phyloP scores from a whole-genome alignment of 2,113 vertebrate genomes.

The Guaruba guarouba region DNA sequence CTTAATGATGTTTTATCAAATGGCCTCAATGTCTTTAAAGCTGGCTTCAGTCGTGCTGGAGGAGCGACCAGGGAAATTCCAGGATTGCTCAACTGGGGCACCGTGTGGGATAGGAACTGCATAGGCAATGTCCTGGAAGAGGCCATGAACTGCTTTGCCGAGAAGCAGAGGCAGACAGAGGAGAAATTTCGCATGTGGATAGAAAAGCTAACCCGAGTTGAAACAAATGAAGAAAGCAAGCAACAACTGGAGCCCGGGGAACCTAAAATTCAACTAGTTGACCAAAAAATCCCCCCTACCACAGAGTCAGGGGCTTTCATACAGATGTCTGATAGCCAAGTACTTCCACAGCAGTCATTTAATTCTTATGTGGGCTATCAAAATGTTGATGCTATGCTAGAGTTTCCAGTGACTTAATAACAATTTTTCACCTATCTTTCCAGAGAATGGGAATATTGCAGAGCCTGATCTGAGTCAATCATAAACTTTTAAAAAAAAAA shows the following conservation, averaged over 20 bases:
- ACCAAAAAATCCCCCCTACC: slow-evolving; percentile 71
- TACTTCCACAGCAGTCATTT: slow-evolving; percentile 77
- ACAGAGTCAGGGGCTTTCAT: slow-evolving; percentile 77
- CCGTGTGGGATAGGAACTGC: slow-evolving; percentile 87
- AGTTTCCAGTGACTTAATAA: slow-evolving; percentile 75
- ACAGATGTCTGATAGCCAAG: slow-evolving; percentile 76
- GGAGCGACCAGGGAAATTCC: slow-evolving; percentile 84
- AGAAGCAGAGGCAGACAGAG: slow-evolving; percentile 88
- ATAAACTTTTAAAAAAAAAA: slow-evolving; percentile 68
- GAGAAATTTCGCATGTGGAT: slow-evolving; percentile 90
- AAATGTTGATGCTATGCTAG: slow-evolving; percentile 68
- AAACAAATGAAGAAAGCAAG: slow-evolving; percentile 86
- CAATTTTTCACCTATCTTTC: slow-evolving; percentile 72
- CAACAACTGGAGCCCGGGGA: slow-evolving; percentile 81
- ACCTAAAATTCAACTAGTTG: slow-evolving; percentile 75
- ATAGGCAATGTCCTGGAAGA: slow-evolving; percentile 91
- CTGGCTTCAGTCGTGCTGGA: slow-evolving; percentile 87
- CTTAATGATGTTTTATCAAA: slow-evolving; percentile 82
- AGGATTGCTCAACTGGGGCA: slow-evolving; percentile 86
- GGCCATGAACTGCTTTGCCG: slow-evolving; percentile 90
- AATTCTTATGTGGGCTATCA: slow-evolving; percentile 77
- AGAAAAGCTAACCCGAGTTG: slow-evolving; percentile 87
- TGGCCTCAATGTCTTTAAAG: slow-evolving; percentile 96
- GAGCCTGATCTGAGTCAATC: slow-evolving; percentile 78
- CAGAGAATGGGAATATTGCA: slow-evolving; percentile 81